Evolutionary conservation across 2,888 invertebrate genomes (phyloP).

Genomic region (Eupelmus urozonus): DNA sequence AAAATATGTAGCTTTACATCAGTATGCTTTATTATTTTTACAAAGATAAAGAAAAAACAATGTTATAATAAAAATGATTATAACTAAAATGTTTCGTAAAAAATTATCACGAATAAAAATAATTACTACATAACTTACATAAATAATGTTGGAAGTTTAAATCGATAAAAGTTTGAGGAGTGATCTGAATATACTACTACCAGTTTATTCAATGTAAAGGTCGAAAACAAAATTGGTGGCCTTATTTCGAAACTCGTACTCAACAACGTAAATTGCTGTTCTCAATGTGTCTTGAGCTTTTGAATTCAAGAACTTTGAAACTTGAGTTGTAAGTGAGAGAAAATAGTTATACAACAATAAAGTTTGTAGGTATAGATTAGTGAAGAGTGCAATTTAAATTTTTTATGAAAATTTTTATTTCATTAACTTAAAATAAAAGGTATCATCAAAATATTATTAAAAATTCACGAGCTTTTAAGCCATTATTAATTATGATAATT

Average conservation of each 20-base stretch:
- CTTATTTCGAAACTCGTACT: constrained; percentile 13
- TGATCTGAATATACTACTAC: not conserved
- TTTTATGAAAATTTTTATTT: not conserved
- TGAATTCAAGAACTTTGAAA: constrained; percentile 11
- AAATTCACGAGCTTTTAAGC: too few species aligned
- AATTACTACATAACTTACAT: not conserved
- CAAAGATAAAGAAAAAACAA: too few species aligned
- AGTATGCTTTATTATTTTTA: too few species aligned
- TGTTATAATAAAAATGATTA: too few species aligned
- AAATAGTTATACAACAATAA: too few species aligned
- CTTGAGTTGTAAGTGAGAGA: not conserved
- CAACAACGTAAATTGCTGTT: constrained; percentile 11
- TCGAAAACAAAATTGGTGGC: constrained; percentile 22
- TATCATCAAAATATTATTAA: not conserved
- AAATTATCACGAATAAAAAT: not conserved
- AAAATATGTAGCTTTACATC: too few species aligned
- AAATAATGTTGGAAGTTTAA: not conserved
- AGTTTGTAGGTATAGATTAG: not conserved
- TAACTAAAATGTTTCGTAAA: not conserved
- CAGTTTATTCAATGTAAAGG: constrained; percentile 34
- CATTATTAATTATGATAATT: too few species aligned
- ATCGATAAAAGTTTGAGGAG: not conserved
- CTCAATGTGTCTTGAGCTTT: constrained; percentile 7
- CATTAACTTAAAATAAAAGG: not conserved
- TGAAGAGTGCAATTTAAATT: too few species aligned